Percentiles rank a stretch among this genome's conserved stretches.
Conservation (phyloP, 2,113 vertebrate species). For the Eidolon helvum region DNA sequence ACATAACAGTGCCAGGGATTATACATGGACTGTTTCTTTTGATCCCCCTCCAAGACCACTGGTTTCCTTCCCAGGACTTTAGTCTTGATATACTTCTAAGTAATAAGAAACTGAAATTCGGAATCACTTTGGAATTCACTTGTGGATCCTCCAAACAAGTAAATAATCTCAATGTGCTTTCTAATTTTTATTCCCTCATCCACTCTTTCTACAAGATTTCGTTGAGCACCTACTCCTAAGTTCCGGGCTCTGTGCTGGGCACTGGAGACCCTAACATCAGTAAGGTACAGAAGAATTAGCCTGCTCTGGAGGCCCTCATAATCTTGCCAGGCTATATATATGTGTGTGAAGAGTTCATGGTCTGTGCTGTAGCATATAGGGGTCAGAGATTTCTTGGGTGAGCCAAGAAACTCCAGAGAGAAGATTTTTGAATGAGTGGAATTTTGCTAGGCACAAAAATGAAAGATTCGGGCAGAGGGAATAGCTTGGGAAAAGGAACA, state of each 20-base stretch:
- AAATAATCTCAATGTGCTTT: background rate
- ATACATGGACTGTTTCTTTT: constrained; percentile 24
- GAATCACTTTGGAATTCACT: background rate
- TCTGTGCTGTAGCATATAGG: background rate
- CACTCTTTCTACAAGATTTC: background rate
- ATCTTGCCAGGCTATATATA: background rate
- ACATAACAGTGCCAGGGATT: constrained; percentile 56
- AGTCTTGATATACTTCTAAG: background rate
- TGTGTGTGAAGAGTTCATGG: background rate
- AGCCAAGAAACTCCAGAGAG: background rate
- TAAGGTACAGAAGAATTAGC: background rate
- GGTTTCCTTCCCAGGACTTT: background rate
- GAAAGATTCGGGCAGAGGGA: background rate
- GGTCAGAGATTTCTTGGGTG: background rate
- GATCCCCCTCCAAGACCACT: constrained; percentile 15
- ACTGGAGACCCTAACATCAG: background rate
- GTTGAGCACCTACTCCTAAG: background rate
- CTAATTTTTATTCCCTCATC: background rate
- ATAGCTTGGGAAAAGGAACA: background rate
- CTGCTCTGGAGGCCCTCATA: background rate
- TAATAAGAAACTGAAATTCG: background rate
- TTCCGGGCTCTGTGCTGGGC: background rate
- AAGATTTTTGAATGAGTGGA: background rate
- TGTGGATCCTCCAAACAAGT: background rate
- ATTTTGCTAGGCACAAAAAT: background rate